phyloP scores from a whole-genome alignment of 2,888 invertebrate genomes.

The Caenorhabditis sp. region DNA sequence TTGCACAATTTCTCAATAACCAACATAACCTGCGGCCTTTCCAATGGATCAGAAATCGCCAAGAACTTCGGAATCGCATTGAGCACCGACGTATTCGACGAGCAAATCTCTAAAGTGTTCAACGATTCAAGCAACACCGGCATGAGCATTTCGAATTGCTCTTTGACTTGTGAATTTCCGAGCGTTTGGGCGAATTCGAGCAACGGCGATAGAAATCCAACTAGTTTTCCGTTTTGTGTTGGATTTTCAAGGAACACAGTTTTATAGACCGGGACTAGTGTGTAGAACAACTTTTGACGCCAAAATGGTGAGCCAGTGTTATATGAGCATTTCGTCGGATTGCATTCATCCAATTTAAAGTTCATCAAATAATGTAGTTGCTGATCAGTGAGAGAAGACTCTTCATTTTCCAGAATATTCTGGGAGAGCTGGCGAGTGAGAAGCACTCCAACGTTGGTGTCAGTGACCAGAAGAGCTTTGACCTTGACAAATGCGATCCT shows the following conservation, averaged over 20 bases:
- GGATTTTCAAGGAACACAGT: constrained; percentile 5
- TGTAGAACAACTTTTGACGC: constrained; percentile 31
- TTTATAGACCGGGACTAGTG: constrained; percentile 22
- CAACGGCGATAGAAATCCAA: constrained; percentile 21
- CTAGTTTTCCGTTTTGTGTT: constrained; percentile 3
- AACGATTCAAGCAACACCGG: neutral
- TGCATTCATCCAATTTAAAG: constrained; percentile 10
- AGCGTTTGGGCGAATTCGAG: constrained; percentile 22
- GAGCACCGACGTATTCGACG: constrained; percentile 3
- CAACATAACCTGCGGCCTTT: neutral
- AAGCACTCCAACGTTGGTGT: neutral
- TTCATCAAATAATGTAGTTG: constrained; percentile 18
- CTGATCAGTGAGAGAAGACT: neutral
- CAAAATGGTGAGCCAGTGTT: constrained; percentile 22
- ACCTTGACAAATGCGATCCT: neutral
- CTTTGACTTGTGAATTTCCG: constrained; percentile 11
- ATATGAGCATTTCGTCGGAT: constrained; percentile 24
- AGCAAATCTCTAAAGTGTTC: neutral
- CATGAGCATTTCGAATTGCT: constrained; percentile 20
- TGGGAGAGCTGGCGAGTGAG: neutral
- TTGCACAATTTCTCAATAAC: neutral
- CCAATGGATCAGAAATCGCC: neutral
- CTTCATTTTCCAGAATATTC: neutral
- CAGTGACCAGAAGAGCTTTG: neutral
- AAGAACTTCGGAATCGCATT: neutral